Conservation (phyloP, 2,888 invertebrate genomes). For the Trachelus troglodyta region DNA sequence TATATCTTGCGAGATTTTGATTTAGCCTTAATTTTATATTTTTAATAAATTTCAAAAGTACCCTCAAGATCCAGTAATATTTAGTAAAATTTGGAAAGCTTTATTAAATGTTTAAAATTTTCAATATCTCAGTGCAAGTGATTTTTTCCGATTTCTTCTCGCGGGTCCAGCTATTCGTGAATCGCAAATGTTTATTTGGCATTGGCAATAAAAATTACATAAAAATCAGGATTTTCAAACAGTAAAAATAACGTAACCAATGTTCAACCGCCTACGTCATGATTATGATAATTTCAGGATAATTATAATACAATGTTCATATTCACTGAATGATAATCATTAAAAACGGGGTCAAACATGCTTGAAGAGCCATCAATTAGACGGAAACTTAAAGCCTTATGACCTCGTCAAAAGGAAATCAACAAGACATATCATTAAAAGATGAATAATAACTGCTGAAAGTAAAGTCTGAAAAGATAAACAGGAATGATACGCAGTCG, state of each 20-base stretch:
- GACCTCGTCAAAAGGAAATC: neutral
- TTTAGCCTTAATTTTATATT: no score
- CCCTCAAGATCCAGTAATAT: no score
- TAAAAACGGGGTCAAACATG: neutral
- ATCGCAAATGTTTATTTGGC: no score
- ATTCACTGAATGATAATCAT: no score
- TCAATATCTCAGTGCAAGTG: no score
- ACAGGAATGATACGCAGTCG: neutral
- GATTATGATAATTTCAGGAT: neutral
- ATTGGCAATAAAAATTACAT: neutral
- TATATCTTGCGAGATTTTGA: no score
- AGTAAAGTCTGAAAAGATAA: neutral
- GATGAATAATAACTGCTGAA: neutral
- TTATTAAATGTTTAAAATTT: no score
- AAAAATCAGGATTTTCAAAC: neutral
- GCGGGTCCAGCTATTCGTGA: no score
- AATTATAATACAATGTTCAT: neutral
- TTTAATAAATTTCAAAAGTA: no score
- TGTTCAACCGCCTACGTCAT: neutral
- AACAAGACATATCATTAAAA: neutral
- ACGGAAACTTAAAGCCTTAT: neutral
- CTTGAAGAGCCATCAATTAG: neutral
- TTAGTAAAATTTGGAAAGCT: no score
- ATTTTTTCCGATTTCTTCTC: no score
- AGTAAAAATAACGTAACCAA: neutral